Evolutionary conservation across 2,113 vertebrate species (phyloP).

Genomic region (Nibea coibor): DNA sequence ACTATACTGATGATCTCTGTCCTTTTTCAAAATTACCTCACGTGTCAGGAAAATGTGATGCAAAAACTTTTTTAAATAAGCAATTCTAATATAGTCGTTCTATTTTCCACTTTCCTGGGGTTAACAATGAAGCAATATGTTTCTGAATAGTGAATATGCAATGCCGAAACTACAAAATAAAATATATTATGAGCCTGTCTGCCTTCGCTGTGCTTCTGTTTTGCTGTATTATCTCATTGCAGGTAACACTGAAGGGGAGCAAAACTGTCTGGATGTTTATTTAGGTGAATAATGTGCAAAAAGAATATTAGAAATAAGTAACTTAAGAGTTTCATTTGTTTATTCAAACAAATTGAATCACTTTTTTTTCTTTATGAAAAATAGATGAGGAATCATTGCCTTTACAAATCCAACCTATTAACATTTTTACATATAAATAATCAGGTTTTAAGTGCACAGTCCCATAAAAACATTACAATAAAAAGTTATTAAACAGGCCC

Average conservation of each 20-base stretch:
- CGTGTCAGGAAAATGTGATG: constrained; percentile 67
- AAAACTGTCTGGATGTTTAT: background rate
- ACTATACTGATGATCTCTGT: background rate
- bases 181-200: constrained; percentile 13
- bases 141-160: constrained; percentile 76
- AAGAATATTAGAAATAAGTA: background rate
- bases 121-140: constrained; percentile 68
- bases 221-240: background rate
- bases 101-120: constrained; percentile 48
- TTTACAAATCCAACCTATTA: constrained; percentile 70
- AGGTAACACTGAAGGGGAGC: background rate
- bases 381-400: constrained; percentile 66
- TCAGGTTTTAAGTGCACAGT: constrained; percentile 46
- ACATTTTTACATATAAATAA: constrained; percentile 82
- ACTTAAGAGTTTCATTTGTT: constrained; percentile 62
- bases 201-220: background rate
- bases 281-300: background rate
- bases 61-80: constrained; percentile 65
- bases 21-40: constrained; percentile 53
- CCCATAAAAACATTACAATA: constrained; percentile 49
- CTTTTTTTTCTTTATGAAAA: constrained; percentile 73
- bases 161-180: constrained; percentile 63
- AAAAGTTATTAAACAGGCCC: constrained; percentile 50
- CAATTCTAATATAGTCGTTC: constrained; percentile 34
- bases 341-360: constrained; percentile 71